These are phyloP conservation scores for Cyanoramphus novaezelandiae DNA, from an alignment of 2,113 vertebrate genomes.

Conservation along the genomic window DNA sequence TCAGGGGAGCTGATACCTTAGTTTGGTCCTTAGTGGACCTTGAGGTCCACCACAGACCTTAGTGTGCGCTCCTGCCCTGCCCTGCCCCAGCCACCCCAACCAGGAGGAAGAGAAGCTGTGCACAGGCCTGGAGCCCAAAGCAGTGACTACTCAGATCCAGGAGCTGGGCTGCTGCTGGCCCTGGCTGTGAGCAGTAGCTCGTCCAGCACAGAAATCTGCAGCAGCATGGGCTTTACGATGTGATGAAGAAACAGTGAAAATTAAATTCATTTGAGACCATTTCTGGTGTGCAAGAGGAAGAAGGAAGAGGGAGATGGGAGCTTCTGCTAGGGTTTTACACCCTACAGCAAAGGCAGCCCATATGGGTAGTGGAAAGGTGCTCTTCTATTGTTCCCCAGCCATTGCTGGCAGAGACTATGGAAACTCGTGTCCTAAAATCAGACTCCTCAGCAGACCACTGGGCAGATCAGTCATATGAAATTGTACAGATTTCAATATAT, in stretches of 20 bases:
- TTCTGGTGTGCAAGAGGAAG: neutral
- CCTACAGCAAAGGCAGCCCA: neutral
- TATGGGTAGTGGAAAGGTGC: neutral
- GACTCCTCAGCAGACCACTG: neutral
- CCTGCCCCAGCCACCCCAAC: neutral
- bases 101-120: neutral
- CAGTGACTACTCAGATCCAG: neutral
- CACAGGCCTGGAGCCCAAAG: neutral
- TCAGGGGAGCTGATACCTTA: neutral
- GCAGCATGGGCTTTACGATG: neutral
- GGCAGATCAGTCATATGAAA: neutral
- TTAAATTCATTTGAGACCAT: neutral
- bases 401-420: neutral
- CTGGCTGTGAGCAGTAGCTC: neutral
- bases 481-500: neutral
- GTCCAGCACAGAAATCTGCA: neutral
- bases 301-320: neutral
- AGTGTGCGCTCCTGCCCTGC: rapidly evolving
- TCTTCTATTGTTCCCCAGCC: neutral
- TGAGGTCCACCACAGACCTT: neutral
- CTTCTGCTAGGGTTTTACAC: neutral
- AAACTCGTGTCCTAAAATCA: neutral
- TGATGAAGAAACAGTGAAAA: constrained; percentile 1
- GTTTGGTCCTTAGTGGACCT: neutral
- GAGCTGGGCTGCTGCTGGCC: neutral